Evolutionary conservation across 2,797 vertebrate species (phyloP).

Genomic region (Luscinia luscinia): DNA sequence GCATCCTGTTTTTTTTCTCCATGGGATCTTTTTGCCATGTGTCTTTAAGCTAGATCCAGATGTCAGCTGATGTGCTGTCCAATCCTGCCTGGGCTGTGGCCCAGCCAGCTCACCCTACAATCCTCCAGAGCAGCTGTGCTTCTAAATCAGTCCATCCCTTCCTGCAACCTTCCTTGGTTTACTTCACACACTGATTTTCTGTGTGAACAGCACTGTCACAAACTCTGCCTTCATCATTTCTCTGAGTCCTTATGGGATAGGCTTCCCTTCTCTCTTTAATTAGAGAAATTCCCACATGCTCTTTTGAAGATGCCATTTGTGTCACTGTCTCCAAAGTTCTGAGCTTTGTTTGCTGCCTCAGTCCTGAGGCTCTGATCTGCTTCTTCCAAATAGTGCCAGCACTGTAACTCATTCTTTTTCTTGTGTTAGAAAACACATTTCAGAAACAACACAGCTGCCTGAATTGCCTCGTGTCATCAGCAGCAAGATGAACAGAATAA

Average conservation of each 20-base stretch:
- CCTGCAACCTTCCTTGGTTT: not conserved
- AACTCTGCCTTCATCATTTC: not conserved
- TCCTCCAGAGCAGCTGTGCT: accelerated
- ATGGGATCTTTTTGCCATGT: not conserved
- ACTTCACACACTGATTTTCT: not conserved
- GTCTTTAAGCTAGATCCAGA: not conserved
- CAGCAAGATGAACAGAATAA: not conserved
- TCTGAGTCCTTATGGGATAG: not conserved
- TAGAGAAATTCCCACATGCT: not conserved
- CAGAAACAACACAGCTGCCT: not conserved
- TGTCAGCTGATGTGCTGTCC: not conserved
- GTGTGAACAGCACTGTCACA: not conserved
- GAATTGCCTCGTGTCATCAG: not conserved
- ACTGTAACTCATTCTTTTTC: not conserved
- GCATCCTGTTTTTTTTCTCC: not conserved
- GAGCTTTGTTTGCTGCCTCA: not conserved
- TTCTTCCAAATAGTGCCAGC: not conserved
- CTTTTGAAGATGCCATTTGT: not conserved
- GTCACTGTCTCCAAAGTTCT: not conserved
- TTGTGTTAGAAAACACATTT: not conserved
- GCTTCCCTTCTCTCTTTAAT: not conserved
- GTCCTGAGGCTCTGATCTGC: not conserved
- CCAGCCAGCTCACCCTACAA: accelerated
- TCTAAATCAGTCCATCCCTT: not conserved
- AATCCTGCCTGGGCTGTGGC: not conserved